These are phyloP conservation scores for Camponotus pennsylvanicus DNA, from an alignment of 1,140 invertebrate genomes.

Conservation along the genomic window DNA sequence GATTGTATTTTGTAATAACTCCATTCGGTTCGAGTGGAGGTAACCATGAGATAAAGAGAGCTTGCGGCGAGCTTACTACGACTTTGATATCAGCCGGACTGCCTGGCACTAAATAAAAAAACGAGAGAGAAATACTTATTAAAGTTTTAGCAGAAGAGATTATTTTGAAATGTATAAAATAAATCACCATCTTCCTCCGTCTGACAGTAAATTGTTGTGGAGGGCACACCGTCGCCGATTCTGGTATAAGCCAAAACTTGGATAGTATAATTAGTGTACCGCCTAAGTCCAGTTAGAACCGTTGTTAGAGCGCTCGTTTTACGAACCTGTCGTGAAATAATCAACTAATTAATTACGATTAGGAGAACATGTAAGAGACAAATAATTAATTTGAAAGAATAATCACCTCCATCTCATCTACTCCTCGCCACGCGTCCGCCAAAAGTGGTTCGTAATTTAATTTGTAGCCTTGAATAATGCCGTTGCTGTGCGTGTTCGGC, in stretches of 20 bases:
- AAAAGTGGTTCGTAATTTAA: constrained; percentile 90
- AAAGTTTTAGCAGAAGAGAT: not conserved
- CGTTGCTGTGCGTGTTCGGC: constrained; percentile 91
- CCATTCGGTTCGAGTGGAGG: constrained; percentile 93
- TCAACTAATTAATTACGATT: constrained; percentile 32
- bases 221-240: constrained; percentile 92
- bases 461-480: constrained; percentile 94
- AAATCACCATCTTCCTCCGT: constrained; percentile 93
- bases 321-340: constrained; percentile 77
- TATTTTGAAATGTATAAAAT: not conserved
- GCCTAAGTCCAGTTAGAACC: constrained; percentile 89
- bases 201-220: constrained; percentile 90
- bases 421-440: constrained; percentile 87
- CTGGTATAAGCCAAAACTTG: constrained; percentile 93
- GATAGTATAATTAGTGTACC: constrained; percentile 95
- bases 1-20: constrained; percentile 92
- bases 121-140: not conserved
- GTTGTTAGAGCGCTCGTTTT: constrained; percentile 90
- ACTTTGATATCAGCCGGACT: constrained; percentile 94
- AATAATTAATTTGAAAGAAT: constrained; percentile 41
- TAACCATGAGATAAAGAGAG: constrained; percentile 93
- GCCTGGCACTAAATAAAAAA: constrained; percentile 89
- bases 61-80: constrained; percentile 91
- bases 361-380: constrained; percentile 8
- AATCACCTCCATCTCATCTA: constrained; percentile 88